phyloP scores from a whole-genome alignment of 2,888 invertebrate genomes.

The Chrysodeixis includens region DNA sequence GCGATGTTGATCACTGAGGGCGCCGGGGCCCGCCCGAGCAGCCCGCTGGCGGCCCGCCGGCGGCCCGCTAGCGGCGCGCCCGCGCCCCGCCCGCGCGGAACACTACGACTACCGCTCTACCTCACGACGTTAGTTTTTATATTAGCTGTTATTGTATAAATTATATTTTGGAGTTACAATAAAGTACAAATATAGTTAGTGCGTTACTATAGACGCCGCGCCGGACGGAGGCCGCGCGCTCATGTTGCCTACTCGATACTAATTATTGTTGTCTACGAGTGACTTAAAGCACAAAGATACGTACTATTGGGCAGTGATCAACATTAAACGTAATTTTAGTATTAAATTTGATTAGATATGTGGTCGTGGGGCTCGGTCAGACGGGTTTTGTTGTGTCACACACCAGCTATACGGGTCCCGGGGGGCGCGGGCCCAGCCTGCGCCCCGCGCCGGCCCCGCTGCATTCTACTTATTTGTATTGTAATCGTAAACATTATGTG shows the following conservation, averaged over 20 bases:
- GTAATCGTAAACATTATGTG: constrained; percentile 81
- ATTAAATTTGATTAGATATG: constrained; percentile 87
- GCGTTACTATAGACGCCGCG: constrained; percentile 66
- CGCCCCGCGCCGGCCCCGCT: constrained; percentile 68
- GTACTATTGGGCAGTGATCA: constrained; percentile 89
- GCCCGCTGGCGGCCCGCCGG: constrained; percentile 22
- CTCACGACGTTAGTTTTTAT: constrained; percentile 85
- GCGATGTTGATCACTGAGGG: constrained; percentile 87
- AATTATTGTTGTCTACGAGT: constrained; percentile 86
- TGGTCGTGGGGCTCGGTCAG: constrained; percentile 80
- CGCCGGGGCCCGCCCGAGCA: constrained; percentile 51
- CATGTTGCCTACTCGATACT: constrained; percentile 79
- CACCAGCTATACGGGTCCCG: constrained; percentile 86
- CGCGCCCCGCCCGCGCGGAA: constrained; percentile 52
- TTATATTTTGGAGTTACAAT: constrained; percentile 87
- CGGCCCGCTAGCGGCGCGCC: constrained; percentile 23
- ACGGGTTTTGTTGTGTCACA: constrained; percentile 82
- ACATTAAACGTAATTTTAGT: constrained; percentile 88
- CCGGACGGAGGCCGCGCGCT: constrained; percentile 80
- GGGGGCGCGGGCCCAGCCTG: constrained; percentile 76
- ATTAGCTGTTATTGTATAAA: constrained; percentile 88
- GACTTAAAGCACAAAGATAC: constrained; percentile 88
- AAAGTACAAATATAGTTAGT: constrained; percentile 81
- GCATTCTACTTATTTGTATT: constrained; percentile 82
- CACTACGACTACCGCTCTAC: constrained; percentile 85